Evolutionary conservation across 2,113 vertebrate genomes (phyloP).

Genomic region (Misgurnus anguillicaudatus): DNA sequence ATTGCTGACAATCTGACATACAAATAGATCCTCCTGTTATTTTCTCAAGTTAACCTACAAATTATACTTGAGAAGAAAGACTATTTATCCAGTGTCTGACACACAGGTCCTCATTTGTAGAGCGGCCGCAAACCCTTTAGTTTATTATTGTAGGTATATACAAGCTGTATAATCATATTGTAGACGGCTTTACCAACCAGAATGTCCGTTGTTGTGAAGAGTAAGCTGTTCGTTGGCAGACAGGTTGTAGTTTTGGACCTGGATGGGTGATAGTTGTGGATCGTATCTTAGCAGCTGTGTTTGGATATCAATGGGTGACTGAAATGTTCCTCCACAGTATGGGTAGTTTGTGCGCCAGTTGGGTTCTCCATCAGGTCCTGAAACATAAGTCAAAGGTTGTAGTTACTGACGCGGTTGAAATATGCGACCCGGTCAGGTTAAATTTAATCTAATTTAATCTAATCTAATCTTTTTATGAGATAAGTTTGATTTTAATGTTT

Average conservation of each 20-base stretch:
- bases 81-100: conserved; percentile 22
- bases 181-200: conserved; percentile 71
- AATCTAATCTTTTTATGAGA: too few relatives aligned
- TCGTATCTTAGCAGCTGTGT: conserved; percentile 83
- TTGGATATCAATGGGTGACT: conserved; percentile 91
- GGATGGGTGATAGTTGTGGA: conserved; percentile 78
- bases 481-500: too few relatives aligned
- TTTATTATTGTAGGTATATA: background rate
- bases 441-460: too few relatives aligned
- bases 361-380: conserved; percentile 83
- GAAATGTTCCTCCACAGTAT: conserved; percentile 85
- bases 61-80: conserved; percentile 48
- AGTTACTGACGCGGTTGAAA: background rate
- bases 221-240: conserved; percentile 75
- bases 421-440: too few relatives aligned
- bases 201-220: conserved; percentile 91
- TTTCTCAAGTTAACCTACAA: conserved; percentile 60
- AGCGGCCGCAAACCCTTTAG: conserved; percentile 28
- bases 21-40: conserved; percentile 61
- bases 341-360: conserved; percentile 83
- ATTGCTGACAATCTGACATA: conserved; percentile 60
- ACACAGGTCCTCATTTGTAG: conserved; percentile 25
- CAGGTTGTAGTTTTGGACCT: conserved; percentile 84
- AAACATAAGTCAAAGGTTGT: conserved; percentile 26
- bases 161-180: background rate